A percentile compares a stretch with the other conserved stretches of the same genome.
These are phyloP conservation scores for Xiphias gladius DNA, from an alignment of 2,113 vertebrate genomes.

Conservation along the genomic window DNA sequence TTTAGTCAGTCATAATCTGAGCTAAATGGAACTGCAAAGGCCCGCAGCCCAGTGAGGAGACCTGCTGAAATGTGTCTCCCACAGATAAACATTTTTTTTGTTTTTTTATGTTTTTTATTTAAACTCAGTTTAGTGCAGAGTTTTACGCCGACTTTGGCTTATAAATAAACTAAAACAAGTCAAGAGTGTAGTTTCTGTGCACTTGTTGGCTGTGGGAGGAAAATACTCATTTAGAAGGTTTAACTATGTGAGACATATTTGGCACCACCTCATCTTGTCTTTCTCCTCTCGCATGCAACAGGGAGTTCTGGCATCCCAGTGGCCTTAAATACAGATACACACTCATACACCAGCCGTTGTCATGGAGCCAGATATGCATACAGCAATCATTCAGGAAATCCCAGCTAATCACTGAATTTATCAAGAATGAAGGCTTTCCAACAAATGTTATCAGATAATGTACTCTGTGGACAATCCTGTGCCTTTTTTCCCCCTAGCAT, in stretches of 20 bases:
- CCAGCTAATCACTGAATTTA: slow-evolving; percentile 51
- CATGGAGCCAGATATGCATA: slow-evolving; percentile 41
- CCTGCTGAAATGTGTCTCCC: slow-evolving; percentile 45
- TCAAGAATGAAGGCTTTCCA: slow-evolving; percentile 58
- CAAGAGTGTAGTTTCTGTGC: slow-evolving; percentile 15
- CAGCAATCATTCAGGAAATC: slow-evolving; percentile 67
- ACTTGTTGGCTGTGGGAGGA: not conserved
- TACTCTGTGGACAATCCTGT: not conserved
- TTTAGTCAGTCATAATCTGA: slow-evolving; percentile 60
- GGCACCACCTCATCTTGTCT: slow-evolving; percentile 49
- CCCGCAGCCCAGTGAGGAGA: slow-evolving; percentile 30
- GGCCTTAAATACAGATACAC: slow-evolving; percentile 67
- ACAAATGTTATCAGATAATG: slow-evolving; percentile 28
- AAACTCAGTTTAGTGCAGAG: slow-evolving; percentile 12
- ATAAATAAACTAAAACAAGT: slow-evolving; percentile 33
- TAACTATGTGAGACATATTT: slow-evolving; percentile 55
- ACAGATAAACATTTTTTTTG: slow-evolving; percentile 55
- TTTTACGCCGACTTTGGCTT: slow-evolving; percentile 15
- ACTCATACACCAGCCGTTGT: slow-evolving; percentile 45
- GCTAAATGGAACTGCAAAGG: slow-evolving; percentile 55
- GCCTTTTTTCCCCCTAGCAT: not conserved
- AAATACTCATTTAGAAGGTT: slow-evolving; percentile 39
- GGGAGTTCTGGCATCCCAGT: slow-evolving; percentile 55
- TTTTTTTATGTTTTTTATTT: slow-evolving; percentile 29
- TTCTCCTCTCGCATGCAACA: slow-evolving; percentile 54